Evolutionary conservation across 2,797 vertebrate species (phyloP).

Genomic region (Melanotaenia nigrans): DNA sequence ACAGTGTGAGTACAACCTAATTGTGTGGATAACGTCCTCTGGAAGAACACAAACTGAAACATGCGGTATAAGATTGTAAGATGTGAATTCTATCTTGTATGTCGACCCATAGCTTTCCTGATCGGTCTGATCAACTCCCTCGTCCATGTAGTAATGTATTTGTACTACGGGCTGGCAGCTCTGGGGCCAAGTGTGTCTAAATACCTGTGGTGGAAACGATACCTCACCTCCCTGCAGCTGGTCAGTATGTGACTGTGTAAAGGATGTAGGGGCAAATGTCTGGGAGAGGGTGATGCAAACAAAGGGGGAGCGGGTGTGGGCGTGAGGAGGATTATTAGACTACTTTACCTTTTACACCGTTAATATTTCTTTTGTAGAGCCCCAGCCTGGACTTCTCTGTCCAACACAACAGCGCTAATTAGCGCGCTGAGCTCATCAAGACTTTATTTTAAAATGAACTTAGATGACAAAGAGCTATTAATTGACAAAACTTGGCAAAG

Average conservation of each 20-base stretch:
- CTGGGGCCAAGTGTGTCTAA: slow-evolving; percentile 65
- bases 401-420: slow-evolving; percentile 1
- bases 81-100: not conserved
- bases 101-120: slow-evolving; percentile 74
- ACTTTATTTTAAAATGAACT: not conserved
- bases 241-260: slow-evolving; percentile 57
- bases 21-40: not conserved
- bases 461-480: not conserved
- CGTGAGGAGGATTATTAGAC: not conserved
- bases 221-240: slow-evolving; percentile 82
- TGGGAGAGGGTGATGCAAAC: not conserved
- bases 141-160: slow-evolving; percentile 79
- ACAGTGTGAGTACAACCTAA: slow-evolving; percentile 86
- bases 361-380: not conserved
- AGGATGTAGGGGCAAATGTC: not conserved
- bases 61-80: no score
- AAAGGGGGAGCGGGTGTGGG: not conserved
- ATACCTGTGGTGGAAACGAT: slow-evolving; percentile 81
- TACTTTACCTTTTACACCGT: not conserved
- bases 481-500: not conserved
- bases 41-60: not conserved
- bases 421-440: not conserved
- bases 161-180: slow-evolving; percentile 77
- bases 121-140: slow-evolving; percentile 82
- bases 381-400: not conserved